Evolutionary conservation across 2,888 invertebrate species (phyloP), one percentile per base, ranked within the genome.

Genomic region (Biston stratarius): DNA sequence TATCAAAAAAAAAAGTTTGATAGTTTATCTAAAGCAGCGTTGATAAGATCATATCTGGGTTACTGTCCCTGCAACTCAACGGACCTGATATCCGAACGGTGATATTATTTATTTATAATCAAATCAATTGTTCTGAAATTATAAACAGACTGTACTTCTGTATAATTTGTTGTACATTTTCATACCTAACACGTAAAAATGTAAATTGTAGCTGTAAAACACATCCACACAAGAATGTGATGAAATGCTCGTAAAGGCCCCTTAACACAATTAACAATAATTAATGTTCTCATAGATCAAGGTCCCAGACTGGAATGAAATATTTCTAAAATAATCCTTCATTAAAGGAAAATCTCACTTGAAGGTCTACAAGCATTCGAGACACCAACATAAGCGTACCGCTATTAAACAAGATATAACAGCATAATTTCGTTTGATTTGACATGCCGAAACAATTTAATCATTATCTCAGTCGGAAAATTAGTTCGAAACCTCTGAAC

Each of bases 381-480:
- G 82, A 83, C 77, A 86, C 84, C 86, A 85, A 86, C 83, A 85
- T 87, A 90, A 88, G 82, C 83, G 83, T 79, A 87, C 87, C 81
- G 85, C 90, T 88, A 90, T 92, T 91, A 90, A 92, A 92, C 90
- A 91, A 92, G 90, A 91, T 92, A 91, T 93, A 92, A 94, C 92
- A 92, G 92, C 90, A 94, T 94, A 91, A 93, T 94, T 93, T 92
- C 87, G 89, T 94, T 91, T 93, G 92, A 92, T 93, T 92, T 91
- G 90, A 93, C 91, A 94, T 91, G 89, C 94, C 94, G 92, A 92
- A 93, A 92, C 92, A 92, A 93, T 93, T 93, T 92, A 91, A 94
- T 92, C 90, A 94, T 92, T 93, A 94, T 88, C 87, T 90, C 87
- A 68, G 84, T 82, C 71, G 80, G 87, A 86, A 91, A 93, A 91